Percentiles rank a stretch among this genome's conserved stretches.
These are phyloP conservation scores for Colossoma macropomum DNA, from an alignment of 2,113 vertebrate species.

Conservation along the genomic window DNA sequence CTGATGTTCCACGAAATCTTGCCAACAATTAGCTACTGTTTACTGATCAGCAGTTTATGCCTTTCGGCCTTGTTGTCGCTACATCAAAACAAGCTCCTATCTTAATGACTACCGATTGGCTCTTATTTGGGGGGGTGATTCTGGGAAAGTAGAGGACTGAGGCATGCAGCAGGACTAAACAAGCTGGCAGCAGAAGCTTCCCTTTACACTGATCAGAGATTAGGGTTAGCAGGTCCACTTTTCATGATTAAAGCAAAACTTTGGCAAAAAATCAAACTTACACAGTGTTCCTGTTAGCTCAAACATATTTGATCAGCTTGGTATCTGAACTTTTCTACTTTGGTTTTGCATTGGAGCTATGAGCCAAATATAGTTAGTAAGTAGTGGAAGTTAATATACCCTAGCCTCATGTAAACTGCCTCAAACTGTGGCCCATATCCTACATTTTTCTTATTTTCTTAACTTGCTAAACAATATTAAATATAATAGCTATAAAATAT, in stretches of 20 bases:
- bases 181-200: background rate
- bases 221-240: background rate
- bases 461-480: too few species aligned
- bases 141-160: slow-evolving; percentile 59
- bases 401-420: too few species aligned
- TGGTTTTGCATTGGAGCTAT: too few species aligned
- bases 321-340: too few species aligned
- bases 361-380: too few species aligned
- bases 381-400: too few species aligned
- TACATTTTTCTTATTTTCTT: too few species aligned
- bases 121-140: slow-evolving; percentile 64
- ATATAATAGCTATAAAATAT: too few species aligned
- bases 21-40: slow-evolving; percentile 25
- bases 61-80: background rate
- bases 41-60: background rate
- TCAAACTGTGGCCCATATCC: too few species aligned
- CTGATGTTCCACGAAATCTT: slow-evolving; percentile 10
- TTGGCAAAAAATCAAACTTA: background rate
- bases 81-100: slow-evolving; percentile 54
- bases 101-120: slow-evolving; percentile 68
- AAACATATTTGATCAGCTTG: background rate
- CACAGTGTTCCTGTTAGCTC: background rate
- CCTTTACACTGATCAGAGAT: slow-evolving; percentile 8
- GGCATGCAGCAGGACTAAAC: slow-evolving; percentile 62
- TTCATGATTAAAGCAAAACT: background rate